These are phyloP conservation scores for Mycalesis mineus DNA, from an alignment of 2,888 invertebrate genomes.

Conservation along the genomic window DNA sequence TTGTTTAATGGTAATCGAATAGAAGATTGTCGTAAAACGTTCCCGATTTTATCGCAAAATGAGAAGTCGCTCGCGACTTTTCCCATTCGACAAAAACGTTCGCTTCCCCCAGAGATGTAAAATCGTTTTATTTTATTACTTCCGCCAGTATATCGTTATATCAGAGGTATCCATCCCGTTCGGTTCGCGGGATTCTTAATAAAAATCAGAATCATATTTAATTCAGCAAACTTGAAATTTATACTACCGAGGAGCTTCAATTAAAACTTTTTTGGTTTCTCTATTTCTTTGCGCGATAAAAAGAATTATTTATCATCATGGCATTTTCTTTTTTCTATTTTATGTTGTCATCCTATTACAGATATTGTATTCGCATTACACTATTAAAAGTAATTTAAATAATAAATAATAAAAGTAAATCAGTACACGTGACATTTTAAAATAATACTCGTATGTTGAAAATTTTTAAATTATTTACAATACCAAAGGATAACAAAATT, in stretches of 20 bases:
- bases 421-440: too few species aligned
- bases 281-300: conserved; percentile 4
- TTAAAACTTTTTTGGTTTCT: conserved; percentile 27
- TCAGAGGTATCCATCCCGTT: conserved; percentile 56
- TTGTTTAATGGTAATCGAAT: conserved; percentile 76
- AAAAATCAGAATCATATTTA: conserved; percentile 48
- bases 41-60: conserved; percentile 75
- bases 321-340: too few species aligned
- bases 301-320: too few species aligned
- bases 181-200: conserved; percentile 53
- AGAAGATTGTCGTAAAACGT: conserved; percentile 77
- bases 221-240: conserved; percentile 33
- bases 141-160: conserved; percentile 74
- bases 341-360: too few species aligned
- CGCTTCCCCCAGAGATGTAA: conserved; percentile 75
- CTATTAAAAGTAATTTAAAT: too few species aligned
- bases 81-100: conserved; percentile 75
- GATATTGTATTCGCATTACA: too few species aligned
- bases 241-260: conserved; percentile 23
- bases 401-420: too few species aligned
- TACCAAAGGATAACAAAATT: too few species aligned
- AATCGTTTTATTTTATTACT: conserved; percentile 79
- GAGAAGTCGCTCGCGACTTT: conserved; percentile 76
- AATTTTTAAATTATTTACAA: too few species aligned
- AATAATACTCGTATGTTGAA: too few species aligned